Percentiles rank a stretch among this genome's conserved stretches.
Evolutionary conservation across 2,113 vertebrate species (phyloP).

Genomic region (Conger conger): DNA sequence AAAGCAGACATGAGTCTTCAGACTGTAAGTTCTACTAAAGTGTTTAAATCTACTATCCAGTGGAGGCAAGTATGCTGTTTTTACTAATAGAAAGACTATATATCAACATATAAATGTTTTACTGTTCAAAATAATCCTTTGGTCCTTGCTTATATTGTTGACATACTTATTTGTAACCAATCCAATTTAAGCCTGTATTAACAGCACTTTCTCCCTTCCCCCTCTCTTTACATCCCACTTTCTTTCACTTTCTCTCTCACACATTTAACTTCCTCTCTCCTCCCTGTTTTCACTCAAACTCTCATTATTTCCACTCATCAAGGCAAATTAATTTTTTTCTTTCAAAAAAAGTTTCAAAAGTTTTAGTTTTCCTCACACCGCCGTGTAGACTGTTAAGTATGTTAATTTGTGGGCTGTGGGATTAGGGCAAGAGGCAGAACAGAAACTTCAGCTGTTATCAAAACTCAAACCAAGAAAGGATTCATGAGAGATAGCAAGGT

Average conservation of each 20-base stretch:
- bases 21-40: constrained; percentile 48
- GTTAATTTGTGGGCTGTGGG: not conserved
- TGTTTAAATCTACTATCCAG: not conserved
- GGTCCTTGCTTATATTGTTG: too few relatives aligned
- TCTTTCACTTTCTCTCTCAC: too few relatives aligned
- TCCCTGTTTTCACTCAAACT: too few relatives aligned
- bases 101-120: not conserved
- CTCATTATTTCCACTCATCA: too few relatives aligned
- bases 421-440: not conserved
- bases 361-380: not conserved
- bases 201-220: not conserved
- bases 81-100: not conserved
- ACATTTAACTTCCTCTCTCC: too few relatives aligned
- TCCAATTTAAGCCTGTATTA: not conserved
- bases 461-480: constrained; percentile 30
- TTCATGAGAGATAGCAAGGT: too few relatives aligned
- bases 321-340: too few relatives aligned
- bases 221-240: too few relatives aligned
- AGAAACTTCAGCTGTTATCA: not conserved
- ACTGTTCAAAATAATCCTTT: too few relatives aligned
- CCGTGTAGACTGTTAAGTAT: not conserved
- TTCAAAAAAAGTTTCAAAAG: too few relatives aligned
- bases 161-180: too few relatives aligned
- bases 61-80: not conserved
- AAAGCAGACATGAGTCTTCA: constrained; percentile 43